Percentiles rank a stretch among this genome's conserved stretches.
Conservation (phyloP, 2,797 vertebrate species). For the Anisognathus igniventris region DNA sequence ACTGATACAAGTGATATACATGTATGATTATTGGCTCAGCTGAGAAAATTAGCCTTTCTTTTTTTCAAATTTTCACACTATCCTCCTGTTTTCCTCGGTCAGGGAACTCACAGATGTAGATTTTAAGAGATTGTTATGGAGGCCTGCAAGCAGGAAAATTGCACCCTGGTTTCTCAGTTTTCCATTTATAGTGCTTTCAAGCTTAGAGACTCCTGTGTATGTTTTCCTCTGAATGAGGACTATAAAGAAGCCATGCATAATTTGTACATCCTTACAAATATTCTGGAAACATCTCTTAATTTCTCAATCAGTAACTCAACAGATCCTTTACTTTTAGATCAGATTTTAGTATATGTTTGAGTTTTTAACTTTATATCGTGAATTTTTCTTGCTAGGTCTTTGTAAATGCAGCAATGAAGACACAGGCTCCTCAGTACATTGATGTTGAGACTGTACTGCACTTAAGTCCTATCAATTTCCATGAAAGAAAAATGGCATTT, state of each 20-base stretch:
- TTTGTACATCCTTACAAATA: background rate
- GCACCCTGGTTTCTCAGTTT: background rate
- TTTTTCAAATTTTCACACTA: background rate
- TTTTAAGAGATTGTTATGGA: background rate
- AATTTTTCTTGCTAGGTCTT: background rate
- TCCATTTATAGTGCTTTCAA: background rate
- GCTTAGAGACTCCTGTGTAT: background rate
- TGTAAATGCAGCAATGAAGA: background rate
- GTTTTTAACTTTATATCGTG: background rate
- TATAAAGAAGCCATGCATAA: background rate
- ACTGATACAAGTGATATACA: background rate
- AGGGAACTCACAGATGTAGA: background rate
- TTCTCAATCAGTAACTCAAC: background rate
- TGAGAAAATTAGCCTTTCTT: background rate
- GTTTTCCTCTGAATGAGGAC: background rate
- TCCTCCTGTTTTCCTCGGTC: background rate
- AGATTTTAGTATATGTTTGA: background rate
- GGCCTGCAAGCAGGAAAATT: background rate
- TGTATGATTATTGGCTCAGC: background rate
- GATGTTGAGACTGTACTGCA: background rate
- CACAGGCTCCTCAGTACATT: background rate
- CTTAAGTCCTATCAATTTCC: background rate
- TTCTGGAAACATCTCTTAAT: background rate
- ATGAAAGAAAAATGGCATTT: background rate
- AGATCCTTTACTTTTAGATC: background rate